These are phyloP conservation scores for Teleopsis dalmanni DNA, from an alignment of 1,140 invertebrate genomes.

Conservation along the genomic window DNA sequence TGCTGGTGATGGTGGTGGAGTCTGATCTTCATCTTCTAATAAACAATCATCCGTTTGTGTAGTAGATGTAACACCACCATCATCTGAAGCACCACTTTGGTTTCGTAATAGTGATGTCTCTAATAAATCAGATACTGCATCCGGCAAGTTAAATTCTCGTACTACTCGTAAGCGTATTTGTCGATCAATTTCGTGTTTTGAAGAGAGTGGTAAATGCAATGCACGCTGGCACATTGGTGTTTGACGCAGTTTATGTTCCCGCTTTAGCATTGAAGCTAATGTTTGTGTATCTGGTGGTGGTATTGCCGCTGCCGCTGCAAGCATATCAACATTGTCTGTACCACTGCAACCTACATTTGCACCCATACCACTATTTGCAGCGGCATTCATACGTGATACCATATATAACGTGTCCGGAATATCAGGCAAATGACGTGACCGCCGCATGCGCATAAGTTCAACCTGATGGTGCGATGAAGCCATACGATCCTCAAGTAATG, in stretches of 20 bases:
- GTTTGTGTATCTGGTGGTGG: conserved; percentile 67
- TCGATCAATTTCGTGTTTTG: conserved; percentile 66
- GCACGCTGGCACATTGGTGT: conserved; percentile 73
- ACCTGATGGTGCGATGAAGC: conserved; percentile 55
- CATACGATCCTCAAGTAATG: conserved; percentile 74
- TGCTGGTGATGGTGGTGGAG: conserved; percentile 38
- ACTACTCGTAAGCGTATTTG: conserved; percentile 82
- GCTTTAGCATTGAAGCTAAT: conserved; percentile 73
- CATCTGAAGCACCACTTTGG: conserved; percentile 16
- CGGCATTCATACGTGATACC: conserved; percentile 53
- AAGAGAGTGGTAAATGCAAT: conserved; percentile 63
- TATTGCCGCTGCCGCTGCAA: conserved; percentile 54
- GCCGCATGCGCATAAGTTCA: conserved; percentile 64
- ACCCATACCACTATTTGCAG: conserved; percentile 45
- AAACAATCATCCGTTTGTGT: conserved; percentile 16
- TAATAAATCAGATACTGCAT: conserved; percentile 78
- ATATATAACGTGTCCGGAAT: conserved; percentile 93
- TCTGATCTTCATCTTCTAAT: conserved; percentile 29
- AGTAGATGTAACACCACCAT: conserved; percentile 7
- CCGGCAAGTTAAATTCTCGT: conserved; percentile 88
- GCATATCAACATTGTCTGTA: conserved; percentile 55
- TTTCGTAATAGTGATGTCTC: conserved; percentile 47
- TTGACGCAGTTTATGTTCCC: conserved; percentile 75
- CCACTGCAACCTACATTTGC: conserved; percentile 51
- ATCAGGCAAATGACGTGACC: conserved; percentile 60